A percentile compares a stretch with the other conserved stretches of the same genome.
Evolutionary conservation across 2,888 invertebrate genomes (phyloP).

Genomic region (Anthophora plumipes): DNA sequence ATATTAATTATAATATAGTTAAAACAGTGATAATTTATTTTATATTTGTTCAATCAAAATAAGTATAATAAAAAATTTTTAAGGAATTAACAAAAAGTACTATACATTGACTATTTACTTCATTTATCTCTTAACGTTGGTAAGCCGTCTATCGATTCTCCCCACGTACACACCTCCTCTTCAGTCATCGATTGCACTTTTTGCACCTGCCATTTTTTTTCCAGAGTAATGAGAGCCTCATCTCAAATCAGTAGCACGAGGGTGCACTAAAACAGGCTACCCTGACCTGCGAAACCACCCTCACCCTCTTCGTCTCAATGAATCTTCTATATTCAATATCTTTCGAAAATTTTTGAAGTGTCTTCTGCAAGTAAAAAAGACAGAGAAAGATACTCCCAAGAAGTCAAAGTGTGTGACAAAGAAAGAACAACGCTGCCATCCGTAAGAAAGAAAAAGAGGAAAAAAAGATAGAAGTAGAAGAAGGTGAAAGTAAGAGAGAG

Average conservation of each 20-base stretch:
- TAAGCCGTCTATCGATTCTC: conserved; percentile 84
- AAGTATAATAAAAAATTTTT: not conserved
- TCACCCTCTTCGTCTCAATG: conserved; percentile 61
- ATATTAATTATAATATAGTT: not conserved
- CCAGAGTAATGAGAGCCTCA: conserved; percentile 73
- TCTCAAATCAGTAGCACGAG: conserved; percentile 55
- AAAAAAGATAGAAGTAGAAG: conserved; percentile 47
- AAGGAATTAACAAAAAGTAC: conserved; percentile 19
- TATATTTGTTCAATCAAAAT: not conserved
- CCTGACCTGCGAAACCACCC: conserved; percentile 56
- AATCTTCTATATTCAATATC: conserved; percentile 53
- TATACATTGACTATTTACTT: conserved; percentile 12
- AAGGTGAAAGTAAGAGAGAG: conserved; percentile 55
- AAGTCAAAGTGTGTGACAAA: conserved; percentile 51
- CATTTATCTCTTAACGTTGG: conserved; percentile 52
- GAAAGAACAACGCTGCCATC: conserved; percentile 49
- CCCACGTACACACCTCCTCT: conserved; percentile 85
- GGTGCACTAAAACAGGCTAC: conserved; percentile 57
- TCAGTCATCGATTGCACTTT: conserved; percentile 85
- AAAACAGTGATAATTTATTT: not conserved
- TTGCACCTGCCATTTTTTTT: conserved; percentile 84
- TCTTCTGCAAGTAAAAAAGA: conserved; percentile 47
- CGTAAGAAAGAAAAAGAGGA: conserved; percentile 60
- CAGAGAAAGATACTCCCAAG: conserved; percentile 43
- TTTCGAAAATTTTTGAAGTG: conserved; percentile 55